Evolutionary conservation across 2,797 vertebrate genomes (phyloP).

Genomic region (Chromobotia macracanthus): DNA sequence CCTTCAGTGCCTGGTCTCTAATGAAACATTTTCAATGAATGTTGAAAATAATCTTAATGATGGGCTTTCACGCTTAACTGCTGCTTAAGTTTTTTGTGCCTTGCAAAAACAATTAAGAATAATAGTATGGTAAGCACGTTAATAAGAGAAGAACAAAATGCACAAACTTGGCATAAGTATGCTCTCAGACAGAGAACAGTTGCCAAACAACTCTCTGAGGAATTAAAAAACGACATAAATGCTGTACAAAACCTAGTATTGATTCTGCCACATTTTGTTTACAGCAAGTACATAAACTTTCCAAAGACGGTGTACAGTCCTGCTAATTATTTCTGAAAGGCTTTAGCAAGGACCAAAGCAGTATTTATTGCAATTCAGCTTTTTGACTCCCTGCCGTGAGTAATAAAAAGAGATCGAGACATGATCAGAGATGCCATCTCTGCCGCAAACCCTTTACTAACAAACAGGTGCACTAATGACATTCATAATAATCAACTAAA

Average conservation of each 20-base stretch:
- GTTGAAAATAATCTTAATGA: not conserved
- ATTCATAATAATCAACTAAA: conserved; percentile 19
- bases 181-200: not conserved
- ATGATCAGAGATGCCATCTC: not conserved
- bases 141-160: conserved; percentile 11
- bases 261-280: conserved; percentile 21
- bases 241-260: conserved; percentile 1
- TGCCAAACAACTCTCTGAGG: not conserved
- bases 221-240: not conserved
- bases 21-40: conserved; percentile 3
- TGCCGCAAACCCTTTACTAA: not conserved
- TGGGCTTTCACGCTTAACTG: not conserved
- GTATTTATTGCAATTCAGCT: conserved; percentile 15
- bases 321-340: not conserved
- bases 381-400: not conserved
- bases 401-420: conserved; percentile 11
- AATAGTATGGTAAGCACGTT: not conserved
- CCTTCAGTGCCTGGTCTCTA: not conserved
- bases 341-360: not conserved
- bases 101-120: not conserved
- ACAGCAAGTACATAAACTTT: not conserved
- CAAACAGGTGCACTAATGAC: conserved; percentile 35
- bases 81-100: not conserved
- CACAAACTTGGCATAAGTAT: not conserved
- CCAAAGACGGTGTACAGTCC: not conserved